Conservation (phyloP, 2,113 vertebrate genomes). For the Hemiprocne comata region DNA sequence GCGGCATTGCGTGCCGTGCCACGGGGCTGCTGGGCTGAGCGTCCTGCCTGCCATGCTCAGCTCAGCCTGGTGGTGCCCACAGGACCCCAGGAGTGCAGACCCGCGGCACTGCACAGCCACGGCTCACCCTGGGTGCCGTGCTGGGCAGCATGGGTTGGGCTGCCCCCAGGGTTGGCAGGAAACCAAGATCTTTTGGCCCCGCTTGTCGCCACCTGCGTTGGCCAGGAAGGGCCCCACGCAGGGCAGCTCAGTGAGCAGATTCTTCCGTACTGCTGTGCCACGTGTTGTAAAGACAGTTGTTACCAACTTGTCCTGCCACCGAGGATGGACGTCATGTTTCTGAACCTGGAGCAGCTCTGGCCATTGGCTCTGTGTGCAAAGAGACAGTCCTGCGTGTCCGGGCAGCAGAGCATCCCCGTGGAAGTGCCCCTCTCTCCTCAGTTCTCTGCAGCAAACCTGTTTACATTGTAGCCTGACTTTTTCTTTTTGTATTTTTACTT, state of each 20-base stretch:
- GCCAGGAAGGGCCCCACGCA: not conserved
- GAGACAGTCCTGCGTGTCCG: conserved; percentile 33
- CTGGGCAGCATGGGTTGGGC: fast-evolving
- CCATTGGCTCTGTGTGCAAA: conserved; percentile 2
- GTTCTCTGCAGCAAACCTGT: conserved; percentile 77
- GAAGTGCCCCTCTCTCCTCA: conserved; percentile 62
- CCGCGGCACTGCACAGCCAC: fast-evolving
- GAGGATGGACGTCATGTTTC: not conserved
- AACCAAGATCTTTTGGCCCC: fast-evolving
- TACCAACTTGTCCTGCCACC: not conserved
- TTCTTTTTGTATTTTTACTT: conserved; percentile 84
- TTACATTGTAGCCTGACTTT: conserved; percentile 78
- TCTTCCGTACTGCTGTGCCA: not conserved
- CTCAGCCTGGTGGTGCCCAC: fast-evolving
- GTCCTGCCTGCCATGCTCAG: fast-evolving
- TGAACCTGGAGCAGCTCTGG: not conserved
- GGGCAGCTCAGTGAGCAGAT: not conserved
- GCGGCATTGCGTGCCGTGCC: fast-evolving
- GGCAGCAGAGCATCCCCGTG: conserved; percentile 24
- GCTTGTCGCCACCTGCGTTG: fast-evolving
- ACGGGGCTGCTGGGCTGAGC: not conserved
- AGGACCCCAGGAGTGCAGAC: fast-evolving
- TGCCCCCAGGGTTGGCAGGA: not conserved
- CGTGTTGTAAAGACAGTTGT: not conserved
- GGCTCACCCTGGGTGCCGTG: fast-evolving